A percentile compares a stretch with the other conserved stretches of the same genome.
Evolutionary conservation across 2,888 invertebrate species (phyloP).

Genomic region (Psylliodes chrysocephalus): DNA sequence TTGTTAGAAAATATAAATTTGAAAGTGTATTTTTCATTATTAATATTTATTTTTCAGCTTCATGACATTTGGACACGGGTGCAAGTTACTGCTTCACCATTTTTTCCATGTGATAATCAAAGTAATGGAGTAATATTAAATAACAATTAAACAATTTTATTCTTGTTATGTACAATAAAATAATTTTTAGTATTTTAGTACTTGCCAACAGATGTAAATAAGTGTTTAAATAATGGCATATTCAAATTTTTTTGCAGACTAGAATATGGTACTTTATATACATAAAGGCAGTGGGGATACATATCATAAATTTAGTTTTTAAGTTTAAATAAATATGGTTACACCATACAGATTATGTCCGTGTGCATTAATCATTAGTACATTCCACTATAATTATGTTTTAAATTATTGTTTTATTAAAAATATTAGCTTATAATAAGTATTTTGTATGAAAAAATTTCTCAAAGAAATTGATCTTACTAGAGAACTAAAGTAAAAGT

Average conservation of each 20-base stretch:
- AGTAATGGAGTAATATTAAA: constrained; percentile 17
- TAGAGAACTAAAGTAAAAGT: no score
- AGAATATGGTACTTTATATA: background rate
- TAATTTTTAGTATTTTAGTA: no score
- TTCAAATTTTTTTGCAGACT: no score
- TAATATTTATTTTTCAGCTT: constrained; percentile 63
- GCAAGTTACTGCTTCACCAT: constrained; percentile 66
- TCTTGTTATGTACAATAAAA: background rate
- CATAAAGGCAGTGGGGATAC: constrained; percentile 5
- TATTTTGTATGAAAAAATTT: no score
- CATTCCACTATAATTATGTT: no score
- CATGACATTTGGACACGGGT: constrained; percentile 69
- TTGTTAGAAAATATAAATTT: background rate
- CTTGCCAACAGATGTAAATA: background rate
- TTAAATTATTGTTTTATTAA: no score
- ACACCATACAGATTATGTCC: no score
- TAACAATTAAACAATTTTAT: constrained; percentile 1
- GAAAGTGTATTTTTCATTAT: background rate
- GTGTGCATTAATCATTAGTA: no score
- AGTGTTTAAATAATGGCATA: no score
- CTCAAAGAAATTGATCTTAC: no score
- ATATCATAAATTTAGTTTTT: background rate
- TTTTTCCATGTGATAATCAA: constrained; percentile 51
- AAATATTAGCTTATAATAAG: no score
- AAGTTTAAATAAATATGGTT: background rate